Evolutionary conservation across 2,113 vertebrate genomes (phyloP).

Genomic region (Choloepus hoffmanni): DNA sequence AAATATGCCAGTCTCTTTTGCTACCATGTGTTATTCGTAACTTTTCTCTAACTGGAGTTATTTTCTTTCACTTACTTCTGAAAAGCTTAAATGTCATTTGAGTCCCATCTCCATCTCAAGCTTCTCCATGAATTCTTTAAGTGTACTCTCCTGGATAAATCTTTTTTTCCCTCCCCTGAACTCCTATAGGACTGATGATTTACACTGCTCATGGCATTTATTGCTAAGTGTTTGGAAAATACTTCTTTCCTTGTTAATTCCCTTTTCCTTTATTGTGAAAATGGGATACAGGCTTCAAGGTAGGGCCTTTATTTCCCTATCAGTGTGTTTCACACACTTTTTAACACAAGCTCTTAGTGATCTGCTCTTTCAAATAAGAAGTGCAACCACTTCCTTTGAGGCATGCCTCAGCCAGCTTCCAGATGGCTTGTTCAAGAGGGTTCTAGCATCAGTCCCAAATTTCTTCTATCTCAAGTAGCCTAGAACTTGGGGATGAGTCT

Average conservation of each 20-base stretch:
- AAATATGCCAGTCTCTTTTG: neutral
- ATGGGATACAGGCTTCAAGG: neutral
- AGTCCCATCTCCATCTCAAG: neutral
- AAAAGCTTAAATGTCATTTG: neutral
- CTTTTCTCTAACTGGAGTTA: neutral
- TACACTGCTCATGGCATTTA: neutral
- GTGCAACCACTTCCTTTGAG: neutral
- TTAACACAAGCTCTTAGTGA: neutral
- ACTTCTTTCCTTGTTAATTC: neutral
- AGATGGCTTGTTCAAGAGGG: neutral
- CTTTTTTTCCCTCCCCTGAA: neutral
- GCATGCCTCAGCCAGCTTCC: neutral
- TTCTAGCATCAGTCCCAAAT: neutral
- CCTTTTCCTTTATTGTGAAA: neutral
- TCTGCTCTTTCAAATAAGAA: neutral
- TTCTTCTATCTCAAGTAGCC: neutral
- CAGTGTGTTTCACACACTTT: neutral
- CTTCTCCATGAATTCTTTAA: neutral
- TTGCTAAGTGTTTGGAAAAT: neutral
- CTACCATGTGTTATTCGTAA: neutral
- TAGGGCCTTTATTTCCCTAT: neutral
- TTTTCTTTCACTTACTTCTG: neutral
- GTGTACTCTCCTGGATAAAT: neutral
- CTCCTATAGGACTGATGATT: neutral
- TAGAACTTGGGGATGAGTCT: neutral